Base-by-base conservation (phyloP, 2,888 invertebrate species). In the Reticulitermes lucifugus region DNA sequence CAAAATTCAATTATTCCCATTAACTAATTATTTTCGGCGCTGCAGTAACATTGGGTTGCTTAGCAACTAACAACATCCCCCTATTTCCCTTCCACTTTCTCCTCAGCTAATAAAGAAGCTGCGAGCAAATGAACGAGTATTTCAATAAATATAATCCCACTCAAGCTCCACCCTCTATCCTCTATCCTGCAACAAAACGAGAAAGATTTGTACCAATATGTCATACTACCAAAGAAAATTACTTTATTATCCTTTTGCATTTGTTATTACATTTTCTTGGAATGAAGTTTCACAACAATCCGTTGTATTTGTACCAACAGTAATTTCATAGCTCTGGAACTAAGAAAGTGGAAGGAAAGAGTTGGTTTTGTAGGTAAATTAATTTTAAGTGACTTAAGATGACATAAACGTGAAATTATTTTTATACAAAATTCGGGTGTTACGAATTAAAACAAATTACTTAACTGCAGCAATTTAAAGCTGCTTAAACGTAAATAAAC, bases 1-100 rank as follows among this genome's bases (percentile, higher is more conserved):
- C 65, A 81, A 60, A 81, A 81, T 65, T 65, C 51, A 81, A 65
- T 81, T 81, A 81, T 81, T 18, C 41, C 81, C 81, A 81, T 81
- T 81, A 81, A 81, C 60, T 81, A 81, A 81, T 81, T 81, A 81
- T 65, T 65, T 81, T 41, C 41, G 55, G 35, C 21, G 21, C 10
- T 46, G 43, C 35, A 75, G 55, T 29, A 55, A 60, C 60, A 60
- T n/a, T 51, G 9, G 51, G 51, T 14, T 51, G 46, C 43, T 35
- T 7, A 79, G 79, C 55, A 65, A 65, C 29, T 65, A 22, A 35
- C 65, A 29, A 65, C 65, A 59, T 25, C n/a, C 59, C 41, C 43
- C 3, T 81, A 9, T 29, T 14, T 21, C 75, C 75, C 0, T 43
- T 41, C 75, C 43, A 21, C 12, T 21, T 43, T 18, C 18, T 43